A percentile compares a stretch with the other conserved stretches of the same genome.
Evolutionary conservation across 2,113 vertebrate genomes (phyloP).

Genomic region (Platycercus adscitus): DNA sequence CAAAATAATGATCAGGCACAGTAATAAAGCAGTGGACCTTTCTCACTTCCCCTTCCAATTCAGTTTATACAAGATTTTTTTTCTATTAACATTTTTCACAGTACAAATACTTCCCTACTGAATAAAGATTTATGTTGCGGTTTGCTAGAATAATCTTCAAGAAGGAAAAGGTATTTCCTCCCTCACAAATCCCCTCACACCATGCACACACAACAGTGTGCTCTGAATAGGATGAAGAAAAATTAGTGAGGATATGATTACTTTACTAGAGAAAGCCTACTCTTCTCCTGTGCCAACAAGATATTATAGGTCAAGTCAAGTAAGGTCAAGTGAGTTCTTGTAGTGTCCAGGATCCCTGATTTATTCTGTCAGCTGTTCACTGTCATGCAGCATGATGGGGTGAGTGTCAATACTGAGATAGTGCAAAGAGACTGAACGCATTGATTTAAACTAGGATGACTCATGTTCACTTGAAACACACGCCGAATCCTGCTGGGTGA

Average conservation of each 20-base stretch:
- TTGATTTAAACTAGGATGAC: slow-evolving; percentile 3
- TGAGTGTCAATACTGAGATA: slow-evolving; percentile 7
- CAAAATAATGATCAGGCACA: background rate
- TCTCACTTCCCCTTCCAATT: background rate
- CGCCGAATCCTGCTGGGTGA: slow-evolving; percentile 9
- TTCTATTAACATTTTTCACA: slow-evolving; percentile 3
- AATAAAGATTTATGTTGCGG: slow-evolving; percentile 18
- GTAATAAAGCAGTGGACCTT: background rate
- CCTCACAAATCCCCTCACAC: slow-evolving; percentile 34
- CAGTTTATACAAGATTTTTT: background rate
- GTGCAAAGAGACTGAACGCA: background rate
- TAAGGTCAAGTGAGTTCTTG: slow-evolving; percentile 59
- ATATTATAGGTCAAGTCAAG: slow-evolving; percentile 64
- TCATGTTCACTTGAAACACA: slow-evolving; percentile 6
- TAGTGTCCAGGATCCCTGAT: slow-evolving; percentile 30
- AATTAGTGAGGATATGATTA: slow-evolving; percentile 63
- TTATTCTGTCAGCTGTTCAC: slow-evolving; percentile 56
- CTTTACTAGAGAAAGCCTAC: slow-evolving; percentile 44
- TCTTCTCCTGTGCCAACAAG: background rate
- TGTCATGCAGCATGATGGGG: background rate
- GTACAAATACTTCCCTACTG: background rate
- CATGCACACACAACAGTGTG: background rate
- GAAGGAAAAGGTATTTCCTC: slow-evolving; percentile 59
- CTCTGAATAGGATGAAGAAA: slow-evolving; percentile 51
- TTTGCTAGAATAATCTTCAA: slow-evolving; percentile 58